These are phyloP conservation scores for Lutjanus argentimaculatus DNA, from an alignment of 2,797 vertebrate genomes.

Conservation along the genomic window DNA sequence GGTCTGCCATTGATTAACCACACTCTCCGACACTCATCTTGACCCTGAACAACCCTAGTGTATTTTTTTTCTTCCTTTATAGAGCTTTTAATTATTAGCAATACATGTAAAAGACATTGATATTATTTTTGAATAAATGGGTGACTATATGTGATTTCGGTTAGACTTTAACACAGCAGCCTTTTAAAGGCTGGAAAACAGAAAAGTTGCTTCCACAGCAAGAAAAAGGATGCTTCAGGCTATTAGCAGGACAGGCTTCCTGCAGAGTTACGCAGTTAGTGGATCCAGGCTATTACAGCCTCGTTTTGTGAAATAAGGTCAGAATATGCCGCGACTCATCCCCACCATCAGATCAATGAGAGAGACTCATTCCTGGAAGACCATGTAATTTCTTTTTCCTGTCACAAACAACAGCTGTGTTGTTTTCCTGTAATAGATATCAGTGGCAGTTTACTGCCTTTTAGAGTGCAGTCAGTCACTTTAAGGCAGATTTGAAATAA, in stretches of 20 bases:
- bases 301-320: conserved; percentile 39
- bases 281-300: conserved; percentile 16
- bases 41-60: no score
- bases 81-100: background rate
- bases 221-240: background rate
- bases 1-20: no score
- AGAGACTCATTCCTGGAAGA: conserved; percentile 50
- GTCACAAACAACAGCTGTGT: conserved; percentile 2
- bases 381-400: conserved; percentile 9
- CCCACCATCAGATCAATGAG: conserved; percentile 54
- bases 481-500: background rate
- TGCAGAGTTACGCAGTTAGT: conserved; percentile 40
- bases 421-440: background rate
- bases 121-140: background rate
- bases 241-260: conserved; percentile 15
- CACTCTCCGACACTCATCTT: no score
- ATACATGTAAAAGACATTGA: background rate
- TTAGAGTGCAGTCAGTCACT: background rate
- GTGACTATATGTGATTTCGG: background rate
- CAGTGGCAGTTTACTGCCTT: background rate
- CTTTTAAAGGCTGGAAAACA: conserved; percentile 39
- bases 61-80: no score
- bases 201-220: conserved; percentile 13
- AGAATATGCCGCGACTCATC: conserved; percentile 37
- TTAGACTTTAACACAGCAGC: background rate